phyloP scores from a whole-genome alignment of 2,797 vertebrate species.

The Syngnathus rostellatus region DNA sequence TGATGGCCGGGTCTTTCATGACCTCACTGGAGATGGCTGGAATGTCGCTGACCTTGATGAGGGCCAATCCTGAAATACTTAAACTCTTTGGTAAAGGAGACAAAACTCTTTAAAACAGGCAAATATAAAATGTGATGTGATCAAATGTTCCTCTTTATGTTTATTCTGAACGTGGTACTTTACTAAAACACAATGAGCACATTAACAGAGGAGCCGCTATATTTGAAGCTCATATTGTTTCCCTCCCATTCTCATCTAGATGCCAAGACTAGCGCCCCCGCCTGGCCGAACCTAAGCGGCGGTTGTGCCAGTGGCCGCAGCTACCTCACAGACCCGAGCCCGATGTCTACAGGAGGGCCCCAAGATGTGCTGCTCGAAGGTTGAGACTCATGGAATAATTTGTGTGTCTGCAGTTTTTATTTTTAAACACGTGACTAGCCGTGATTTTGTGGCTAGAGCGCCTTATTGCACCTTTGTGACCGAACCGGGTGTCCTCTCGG shows the following conservation, averaged over 20 bases:
- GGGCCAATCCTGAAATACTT: conserved; percentile 66
- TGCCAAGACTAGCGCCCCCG: conserved; percentile 72
- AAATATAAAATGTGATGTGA: neutral
- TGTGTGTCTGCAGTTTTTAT: neutral
- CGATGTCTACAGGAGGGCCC: conserved; percentile 15
- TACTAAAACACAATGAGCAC: no score
- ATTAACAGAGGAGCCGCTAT: no score
- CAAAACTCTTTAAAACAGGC: neutral
- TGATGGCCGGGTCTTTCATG: conserved; percentile 86
- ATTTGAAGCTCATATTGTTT: no score
- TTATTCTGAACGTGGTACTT: no score
- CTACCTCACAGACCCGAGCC: conserved; percentile 28
- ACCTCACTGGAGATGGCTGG: conserved; percentile 91
- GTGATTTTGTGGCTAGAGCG: neutral
- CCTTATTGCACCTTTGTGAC: neutral
- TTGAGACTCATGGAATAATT: conserved; percentile 7
- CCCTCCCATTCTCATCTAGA: conserved; percentile 61
- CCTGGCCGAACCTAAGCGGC: conserved; percentile 76
- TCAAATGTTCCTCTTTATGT: no score
- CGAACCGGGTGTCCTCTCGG: neutral
- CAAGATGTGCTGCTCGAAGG: conserved; percentile 24
- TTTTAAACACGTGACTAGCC: no score
- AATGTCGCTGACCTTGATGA: conserved; percentile 82
- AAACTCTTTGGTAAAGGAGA: conserved; percentile 73
- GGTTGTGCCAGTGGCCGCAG: conserved; percentile 52